Evolutionary conservation across 1,140 invertebrate species (phyloP).

Genomic region (Babylonia areolata): DNA sequence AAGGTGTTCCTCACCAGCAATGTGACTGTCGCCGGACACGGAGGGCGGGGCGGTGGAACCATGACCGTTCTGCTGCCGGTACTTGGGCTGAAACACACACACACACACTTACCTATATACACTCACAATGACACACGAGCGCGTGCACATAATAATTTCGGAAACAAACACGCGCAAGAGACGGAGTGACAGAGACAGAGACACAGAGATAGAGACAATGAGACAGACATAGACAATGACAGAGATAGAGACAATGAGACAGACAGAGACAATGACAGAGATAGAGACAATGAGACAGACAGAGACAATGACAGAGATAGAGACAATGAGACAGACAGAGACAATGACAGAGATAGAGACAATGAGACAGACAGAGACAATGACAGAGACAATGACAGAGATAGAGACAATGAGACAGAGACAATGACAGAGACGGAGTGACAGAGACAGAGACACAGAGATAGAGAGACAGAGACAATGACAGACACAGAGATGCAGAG

Average conservation of each 20-base stretch:
- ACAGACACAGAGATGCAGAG: too few relatives aligned
- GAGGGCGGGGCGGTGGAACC: background rate
- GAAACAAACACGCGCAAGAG: background rate
- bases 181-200: background rate
- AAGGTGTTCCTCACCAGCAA: background rate
- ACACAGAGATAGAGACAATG: background rate
- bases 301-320: background rate
- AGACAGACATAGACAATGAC: background rate
- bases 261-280: too few relatives aligned
- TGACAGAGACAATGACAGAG: background rate
- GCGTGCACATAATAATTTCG: background rate
- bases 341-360: background rate
- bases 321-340: background rate
- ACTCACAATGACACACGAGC: slow-evolving; percentile 35
- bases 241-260: background rate
- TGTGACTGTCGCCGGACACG: background rate
- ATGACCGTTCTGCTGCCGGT: background rate
- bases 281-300: background rate
- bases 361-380: too few relatives aligned
- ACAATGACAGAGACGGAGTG: background rate
- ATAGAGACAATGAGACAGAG: background rate
- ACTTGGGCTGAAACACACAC: slow-evolving; percentile 10
- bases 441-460: background rate
- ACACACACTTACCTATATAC: slow-evolving; percentile 27
- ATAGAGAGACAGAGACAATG: background rate